These are phyloP conservation scores for Adineta ricciae DNA, from an alignment of 2,888 invertebrate genomes.

Conservation along the genomic window DNA sequence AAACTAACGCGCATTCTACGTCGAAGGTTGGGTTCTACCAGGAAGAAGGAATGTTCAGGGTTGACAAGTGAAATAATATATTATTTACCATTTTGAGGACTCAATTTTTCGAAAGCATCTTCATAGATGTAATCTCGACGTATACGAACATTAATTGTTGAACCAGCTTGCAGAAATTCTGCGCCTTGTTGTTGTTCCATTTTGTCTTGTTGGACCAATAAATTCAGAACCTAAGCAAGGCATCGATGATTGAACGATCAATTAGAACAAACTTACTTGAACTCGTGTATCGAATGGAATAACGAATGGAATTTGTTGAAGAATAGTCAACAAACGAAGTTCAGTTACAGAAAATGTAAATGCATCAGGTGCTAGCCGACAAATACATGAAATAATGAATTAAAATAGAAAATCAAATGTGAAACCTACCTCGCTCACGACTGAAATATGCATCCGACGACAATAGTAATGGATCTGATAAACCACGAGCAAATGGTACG, in stretches of 20 bases:
- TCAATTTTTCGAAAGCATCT: slow-evolving; percentile 87
- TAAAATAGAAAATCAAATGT: slow-evolving; percentile 4
- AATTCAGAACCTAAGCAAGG: slow-evolving; percentile 16
- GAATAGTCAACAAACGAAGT: slow-evolving; percentile 71
- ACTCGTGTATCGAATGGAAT: slow-evolving; percentile 82
- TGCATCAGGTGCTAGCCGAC: slow-evolving; percentile 59
- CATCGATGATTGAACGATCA: too few relatives aligned
- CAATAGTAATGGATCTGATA: not conserved
- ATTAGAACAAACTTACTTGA: slow-evolving; percentile 55
- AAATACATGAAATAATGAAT: not conserved
- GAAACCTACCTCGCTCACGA: slow-evolving; percentile 34
- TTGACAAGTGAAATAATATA: not conserved
- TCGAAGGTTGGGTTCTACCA: slow-evolving; percentile 20
- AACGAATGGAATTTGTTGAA: slow-evolving; percentile 85
- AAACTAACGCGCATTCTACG: slow-evolving; percentile 24
- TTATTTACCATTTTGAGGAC: slow-evolving; percentile 70
- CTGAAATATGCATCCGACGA: not conserved
- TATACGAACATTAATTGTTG: slow-evolving; percentile 38
- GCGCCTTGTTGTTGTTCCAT: slow-evolving; percentile 60
- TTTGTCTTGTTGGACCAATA: slow-evolving; percentile 56
- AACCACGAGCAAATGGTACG: not conserved
- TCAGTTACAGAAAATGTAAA: slow-evolving; percentile 78
- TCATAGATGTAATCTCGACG: slow-evolving; percentile 83
- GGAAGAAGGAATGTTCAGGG: not conserved
- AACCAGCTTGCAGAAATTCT: slow-evolving; percentile 37